Evolutionary conservation across 2,888 invertebrate species (phyloP), one percentile per base, ranked within the genome.

Genomic region (Esperia sulphurella): DNA sequence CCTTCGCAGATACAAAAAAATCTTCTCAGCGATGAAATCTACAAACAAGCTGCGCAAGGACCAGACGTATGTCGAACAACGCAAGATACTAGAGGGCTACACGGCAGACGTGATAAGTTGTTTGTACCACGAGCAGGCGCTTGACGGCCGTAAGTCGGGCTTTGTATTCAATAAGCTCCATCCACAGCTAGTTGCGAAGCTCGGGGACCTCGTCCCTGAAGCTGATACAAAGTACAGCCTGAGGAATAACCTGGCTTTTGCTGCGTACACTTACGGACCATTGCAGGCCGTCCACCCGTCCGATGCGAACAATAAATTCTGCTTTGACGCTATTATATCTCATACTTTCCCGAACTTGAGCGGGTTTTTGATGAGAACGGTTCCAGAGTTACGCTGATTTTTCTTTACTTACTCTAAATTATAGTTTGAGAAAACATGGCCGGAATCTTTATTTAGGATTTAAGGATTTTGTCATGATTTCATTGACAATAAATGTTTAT

Each of bases 221-320:
- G 70, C 72, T 0, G 82, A 87, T 37, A 53, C 70, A 0, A 72
- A 71, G 21, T 58, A 84, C 1, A 83, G 84, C 57, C 58, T 89
- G 35, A 61, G 78, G 33, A 83, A 83, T 44, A 83, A 83, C 51
- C 51, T 83, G 46, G 88, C 89, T 0, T 78, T 90, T 44, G 77
- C 81, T 0, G 72, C 83, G 0, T 81, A 83, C 52, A 85, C 80
- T 0, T 81, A 75, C 40, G 53, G 71, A 46, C 59, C 66, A 7
- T 38, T 78, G 0, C 66, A 65, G 9, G 65, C 54, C 0, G 50
- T 68, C 0, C 68, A 79, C 8, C 51, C 62, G 1, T 60, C 56
- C 3, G 71, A 76, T 7, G 66, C 65, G 0, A 74, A 72, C 35
- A 83, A 81, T 46, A 75, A 71, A 45, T 38, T 78, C 2, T 76